Evolutionary conservation across 1,140 invertebrate genomes (phyloP), one percentile per base, ranked within the genome.

Genomic region (Ips nitidus): DNA sequence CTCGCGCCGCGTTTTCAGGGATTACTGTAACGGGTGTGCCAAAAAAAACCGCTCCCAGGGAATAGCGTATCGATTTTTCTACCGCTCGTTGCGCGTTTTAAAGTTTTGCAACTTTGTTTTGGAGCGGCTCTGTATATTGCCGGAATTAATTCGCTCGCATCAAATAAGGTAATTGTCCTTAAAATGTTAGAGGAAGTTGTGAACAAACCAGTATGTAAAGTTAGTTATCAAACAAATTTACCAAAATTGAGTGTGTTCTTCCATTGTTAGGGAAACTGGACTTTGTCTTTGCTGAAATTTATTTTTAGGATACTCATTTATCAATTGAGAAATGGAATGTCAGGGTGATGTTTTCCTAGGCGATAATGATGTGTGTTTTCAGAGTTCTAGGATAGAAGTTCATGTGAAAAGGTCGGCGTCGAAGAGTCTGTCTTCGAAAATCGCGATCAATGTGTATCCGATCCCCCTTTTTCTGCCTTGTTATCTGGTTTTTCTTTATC

Each of bases 21-120:
- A 57, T 57, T 62, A 41, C 42, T 69, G 60, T 69, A 69, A 41
- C 68, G 68, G 68, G 68, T 63, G 68, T 69, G 68, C 60, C 68
- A 69, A 63, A 69, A 67, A 69, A 69, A 57, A 3, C 38, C 45
- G 4, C 37, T 59, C 3, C 42, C 55, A 52, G 6, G 53, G 38
- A n/a, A 6, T 41, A 42, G 4, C 38, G 39, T 67, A 43, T 55
- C 52, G 52, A 56, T 65, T 56, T 42, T 63, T 52, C 40, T 62
- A 45, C n/a, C 41, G 58, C 22, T 4, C 39, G 41, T 42, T 41
- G 41, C 45, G 45, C 45, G 45, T 8, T 50, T 22, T 37, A 53
- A 53, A 53, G n/a, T 3, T 62, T 7, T 37, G 36, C 22, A 41
- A 42, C 47, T 62, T 22, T 22, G 22, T 22, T 22, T 22, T 22